Evolutionary conservation across 2,888 invertebrate genomes (phyloP), one percentile per base, ranked within the genome.

Genomic region (Rhagium mordax): DNA sequence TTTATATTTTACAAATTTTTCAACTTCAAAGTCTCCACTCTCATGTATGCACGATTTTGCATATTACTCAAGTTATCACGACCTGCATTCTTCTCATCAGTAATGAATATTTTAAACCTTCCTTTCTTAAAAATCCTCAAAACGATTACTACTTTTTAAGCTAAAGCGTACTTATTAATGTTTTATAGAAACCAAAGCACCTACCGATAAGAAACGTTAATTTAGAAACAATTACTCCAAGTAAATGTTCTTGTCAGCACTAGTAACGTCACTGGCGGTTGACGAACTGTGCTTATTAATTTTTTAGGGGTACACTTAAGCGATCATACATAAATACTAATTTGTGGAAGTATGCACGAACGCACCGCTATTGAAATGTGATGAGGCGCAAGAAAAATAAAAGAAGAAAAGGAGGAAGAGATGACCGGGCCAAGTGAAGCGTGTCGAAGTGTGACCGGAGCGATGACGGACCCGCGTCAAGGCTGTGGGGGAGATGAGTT

Each of bases 361-460:
- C 55, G 55, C 55, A 13, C 18, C 18, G 33, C 18, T 59, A 33
- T 59, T 33, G 33, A 59, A 59, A 33, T 59, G 10, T 33, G 59
- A 33, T 59, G 8, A 51, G 41, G n/a, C 10, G n/a, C 41, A 41
- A 41, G 41, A 41, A 41, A 41, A 41, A 41, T n/a, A n/a, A n/a
- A 33, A 18, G 27, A 67, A n/a, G 18, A 18, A 18, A 51, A 72
- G 41, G 21, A 64, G 49, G 68, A 61, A 59, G 68, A 74, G 71
- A 72, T 71, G 73, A 78, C 59, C 49, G 70, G 55, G 49, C 13
- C 71, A 67, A 76, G 72, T 77, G 75, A 76, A 77, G 79, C 74
- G 79, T 76, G 77, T 73, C 74, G 77, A 66, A 79, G 79, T 73
- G 75, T 72, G 74, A 79, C 77, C 69, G 64, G 64, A 59, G 41